phyloP scores from a whole-genome alignment of 2,797 vertebrate species.

The Spinibarbus caldwelli region DNA sequence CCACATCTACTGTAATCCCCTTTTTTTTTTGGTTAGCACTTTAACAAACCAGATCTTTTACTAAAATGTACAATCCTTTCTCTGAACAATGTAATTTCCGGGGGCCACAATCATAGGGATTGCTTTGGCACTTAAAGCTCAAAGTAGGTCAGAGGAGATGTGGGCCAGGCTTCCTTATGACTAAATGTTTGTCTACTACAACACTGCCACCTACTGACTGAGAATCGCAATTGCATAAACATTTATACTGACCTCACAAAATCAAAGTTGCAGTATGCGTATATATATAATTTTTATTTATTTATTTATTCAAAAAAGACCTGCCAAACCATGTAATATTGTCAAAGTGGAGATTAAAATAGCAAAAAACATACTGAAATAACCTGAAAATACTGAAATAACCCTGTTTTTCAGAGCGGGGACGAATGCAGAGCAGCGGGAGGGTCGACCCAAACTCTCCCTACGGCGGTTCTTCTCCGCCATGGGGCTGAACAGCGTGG shows the following conservation, averaged over 20 bases:
- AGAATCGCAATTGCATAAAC: constrained; percentile 4
- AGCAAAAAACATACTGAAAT: not conserved
- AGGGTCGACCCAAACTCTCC: constrained; percentile 78
- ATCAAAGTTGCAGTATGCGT: not conserved
- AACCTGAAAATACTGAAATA: not conserved
- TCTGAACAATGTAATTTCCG: constrained; percentile 29
- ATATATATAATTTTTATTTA: not conserved
- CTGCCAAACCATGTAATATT: too few species aligned
- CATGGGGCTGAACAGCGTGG: constrained; percentile 79
- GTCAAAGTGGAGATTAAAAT: not conserved
- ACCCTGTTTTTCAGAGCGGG: constrained; percentile 50
- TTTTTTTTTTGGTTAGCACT: too few species aligned
- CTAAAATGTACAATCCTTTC: constrained; percentile 15
- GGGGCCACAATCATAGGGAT: constrained; percentile 7
- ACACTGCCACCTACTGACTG: constrained; percentile 54
- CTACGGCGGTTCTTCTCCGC: constrained; percentile 82
- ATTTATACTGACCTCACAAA: not conserved
- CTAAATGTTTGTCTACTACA: constrained; percentile 1
- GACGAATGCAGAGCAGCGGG: constrained; percentile 56
- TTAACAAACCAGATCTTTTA: constrained; percentile 37
- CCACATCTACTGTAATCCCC: not conserved
- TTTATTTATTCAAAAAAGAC: too few species aligned
- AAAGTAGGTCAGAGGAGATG: constrained; percentile 60
- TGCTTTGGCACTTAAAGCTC: constrained; percentile 28
- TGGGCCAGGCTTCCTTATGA: constrained; percentile 1